phyloP scores from a whole-genome alignment of 1,140 invertebrate genomes.

The Rhopalosiphum maidis region DNA sequence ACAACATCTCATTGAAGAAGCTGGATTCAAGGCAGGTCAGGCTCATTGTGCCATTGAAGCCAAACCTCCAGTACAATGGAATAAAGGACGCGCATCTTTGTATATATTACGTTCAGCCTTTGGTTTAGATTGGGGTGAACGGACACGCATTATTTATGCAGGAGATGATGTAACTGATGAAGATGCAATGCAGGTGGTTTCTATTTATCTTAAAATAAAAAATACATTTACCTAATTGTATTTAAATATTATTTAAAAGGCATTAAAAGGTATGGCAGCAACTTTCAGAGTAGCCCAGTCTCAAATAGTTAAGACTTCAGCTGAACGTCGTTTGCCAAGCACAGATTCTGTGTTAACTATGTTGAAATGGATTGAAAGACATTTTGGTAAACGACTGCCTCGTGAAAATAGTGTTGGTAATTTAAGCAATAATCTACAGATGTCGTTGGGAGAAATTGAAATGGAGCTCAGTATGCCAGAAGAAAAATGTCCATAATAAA shows the following conservation, averaged over 20 bases:
- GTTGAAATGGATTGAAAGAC: slow-evolving; percentile 87
- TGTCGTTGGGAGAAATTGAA: slow-evolving; percentile 51
- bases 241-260: slow-evolving; percentile 64
- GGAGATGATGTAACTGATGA: slow-evolving; percentile 91
- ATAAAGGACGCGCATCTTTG: slow-evolving; percentile 88
- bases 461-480: slow-evolving; percentile 58
- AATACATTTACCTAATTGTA: neutral
- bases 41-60: slow-evolving; percentile 87
- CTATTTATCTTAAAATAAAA: slow-evolving; percentile 28
- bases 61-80: slow-evolving; percentile 87
- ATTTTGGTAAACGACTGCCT: slow-evolving; percentile 77
- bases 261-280: slow-evolving; percentile 86
- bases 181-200: slow-evolving; percentile 84
- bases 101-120: slow-evolving; percentile 88
- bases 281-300: slow-evolving; percentile 87
- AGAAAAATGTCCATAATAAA: neutral
- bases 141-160: slow-evolving; percentile 87
- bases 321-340: slow-evolving; percentile 82
- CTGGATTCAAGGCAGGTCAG: slow-evolving; percentile 77
- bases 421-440: slow-evolving; percentile 31
- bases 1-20: slow-evolving; percentile 73
- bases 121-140: slow-evolving; percentile 88
- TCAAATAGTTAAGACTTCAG: slow-evolving; percentile 81
- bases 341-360: slow-evolving; percentile 87
- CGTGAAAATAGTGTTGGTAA: slow-evolving; percentile 62